A percentile compares a stretch with the other conserved stretches of the same genome.
Conservation (phyloP, 2,113 vertebrate genomes). For the Cariama cristata region DNA sequence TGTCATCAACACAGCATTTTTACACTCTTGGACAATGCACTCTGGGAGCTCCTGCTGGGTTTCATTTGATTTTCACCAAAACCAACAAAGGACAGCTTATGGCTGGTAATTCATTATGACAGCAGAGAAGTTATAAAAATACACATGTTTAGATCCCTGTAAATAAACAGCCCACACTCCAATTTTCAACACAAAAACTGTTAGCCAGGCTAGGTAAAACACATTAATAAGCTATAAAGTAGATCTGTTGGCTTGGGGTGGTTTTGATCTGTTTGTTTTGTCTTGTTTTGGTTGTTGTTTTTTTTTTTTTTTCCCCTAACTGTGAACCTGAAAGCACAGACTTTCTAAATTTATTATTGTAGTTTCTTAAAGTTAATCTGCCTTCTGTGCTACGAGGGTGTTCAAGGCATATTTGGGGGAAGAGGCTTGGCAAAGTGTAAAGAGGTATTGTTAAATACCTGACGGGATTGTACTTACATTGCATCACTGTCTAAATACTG, state of each 20-base stretch:
- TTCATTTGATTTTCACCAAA: conserved; percentile 89
- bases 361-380: neutral
- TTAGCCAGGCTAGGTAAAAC: neutral
- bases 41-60: conserved; percentile 87
- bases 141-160: conserved; percentile 68
- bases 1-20: conserved; percentile 85
- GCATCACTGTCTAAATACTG: conserved; percentile 50
- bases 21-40: conserved; percentile 84
- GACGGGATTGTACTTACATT: neutral
- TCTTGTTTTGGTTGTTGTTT: neutral
- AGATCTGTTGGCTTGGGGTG: neutral
- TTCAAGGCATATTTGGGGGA: neutral
- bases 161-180: conserved; percentile 73
- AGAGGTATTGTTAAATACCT: conserved; percentile 27
- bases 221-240: neutral
- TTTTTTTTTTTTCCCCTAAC: neutral
- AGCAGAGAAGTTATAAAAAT: conserved; percentile 83
- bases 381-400: neutral
- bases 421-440: conserved; percentile 44
- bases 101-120: conserved; percentile 87
- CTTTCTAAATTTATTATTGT: conserved; percentile 3
- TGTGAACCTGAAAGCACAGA: conserved; percentile 7
- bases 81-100: conserved; percentile 82
- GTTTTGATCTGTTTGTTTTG: neutral
- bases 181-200: conserved; percentile 47